Conservation (phyloP, 2,113 vertebrate genomes). For the Nanorana parkeri region DNA sequence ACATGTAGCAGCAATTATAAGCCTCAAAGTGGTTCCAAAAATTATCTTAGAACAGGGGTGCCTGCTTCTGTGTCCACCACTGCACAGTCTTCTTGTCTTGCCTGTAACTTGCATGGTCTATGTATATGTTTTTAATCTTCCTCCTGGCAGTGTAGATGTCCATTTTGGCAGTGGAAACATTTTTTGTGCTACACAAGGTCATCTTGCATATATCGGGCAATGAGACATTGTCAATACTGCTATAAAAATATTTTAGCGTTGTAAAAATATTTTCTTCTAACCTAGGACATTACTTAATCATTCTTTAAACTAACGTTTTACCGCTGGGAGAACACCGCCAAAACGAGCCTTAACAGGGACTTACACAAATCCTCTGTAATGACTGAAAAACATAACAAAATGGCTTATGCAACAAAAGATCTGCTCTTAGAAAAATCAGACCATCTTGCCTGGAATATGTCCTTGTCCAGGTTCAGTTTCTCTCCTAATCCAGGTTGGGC, state of each 20-base stretch:
- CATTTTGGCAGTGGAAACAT: neutral
- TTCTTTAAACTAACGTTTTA: conserved; percentile 9
- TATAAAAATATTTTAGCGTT: conserved; percentile 20
- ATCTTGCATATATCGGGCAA: neutral
- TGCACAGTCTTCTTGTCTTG: too few relatives aligned
- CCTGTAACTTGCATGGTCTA: too few relatives aligned
- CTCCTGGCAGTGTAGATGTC: neutral
- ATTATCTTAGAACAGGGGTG: too few relatives aligned
- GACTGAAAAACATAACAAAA: conserved; percentile 23
- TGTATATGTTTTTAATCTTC: neutral
- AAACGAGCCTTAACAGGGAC: conserved; percentile 1
- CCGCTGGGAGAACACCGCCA: neutral
- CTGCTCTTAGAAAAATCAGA: conserved; percentile 14
- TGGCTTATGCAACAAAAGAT: conserved; percentile 29
- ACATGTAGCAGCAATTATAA: too few relatives aligned
- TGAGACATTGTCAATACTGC: conserved; percentile 22
- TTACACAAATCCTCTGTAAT: conserved; percentile 37
- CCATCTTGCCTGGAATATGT: conserved; percentile 18
- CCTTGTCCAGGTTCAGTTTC: conserved; percentile 49
- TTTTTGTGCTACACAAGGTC: neutral
- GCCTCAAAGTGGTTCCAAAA: too few relatives aligned
- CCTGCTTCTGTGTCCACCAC: too few relatives aligned
- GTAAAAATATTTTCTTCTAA: conserved; percentile 25
- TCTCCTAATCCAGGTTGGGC: conserved; percentile 63
- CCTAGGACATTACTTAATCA: neutral